Evolutionary conservation across 1,140 invertebrate species (phyloP), one percentile per base, ranked within the genome.

Genomic region (Drosophila chauvacae): DNA sequence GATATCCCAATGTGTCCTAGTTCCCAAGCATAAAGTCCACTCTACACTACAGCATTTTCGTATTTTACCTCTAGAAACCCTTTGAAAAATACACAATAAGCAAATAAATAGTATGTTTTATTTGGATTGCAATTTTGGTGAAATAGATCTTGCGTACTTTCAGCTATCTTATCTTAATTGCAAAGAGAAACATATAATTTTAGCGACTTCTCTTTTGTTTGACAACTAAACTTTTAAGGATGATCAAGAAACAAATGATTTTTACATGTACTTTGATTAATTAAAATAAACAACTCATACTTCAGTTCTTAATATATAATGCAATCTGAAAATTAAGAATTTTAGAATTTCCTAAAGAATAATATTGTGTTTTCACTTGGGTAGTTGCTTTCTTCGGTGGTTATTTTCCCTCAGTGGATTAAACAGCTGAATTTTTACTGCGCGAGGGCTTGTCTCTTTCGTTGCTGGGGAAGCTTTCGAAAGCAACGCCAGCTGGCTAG

Each of bases 11-110:
- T 66, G 37, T 66, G 26, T 63, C 44, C 35, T 73, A 77, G 45
- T 77, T 60, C 11, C 18, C 80, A 84, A 80, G 80, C 44, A 65
- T 69, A 78, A 81, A 84, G 62, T 59, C 41, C 50, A 47, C 48
- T 71, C 47, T 42, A 18, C 51, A 57, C 16, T 59, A n/a, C 61
- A 50, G 35, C 60, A 69, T 62, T 82, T 65, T 45, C 45, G 48
- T 39, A 53, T 35, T 51, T 76, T 55, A 65, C 57, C 44, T 80
- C 33, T 75, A 70, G 55, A 26, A 48, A 57, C 35, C 35, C 37
- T 28, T 44, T 57, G 23, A 56, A 72, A 41, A 48, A 77, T 64
- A 72, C 53, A 78, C 39, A 79, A 37, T 48, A 47, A 39, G 26
- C 18, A 13, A 3, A 58, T 30, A 7, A 4, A 41, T 2, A 4